phyloP scores from a whole-genome alignment of 2,888 invertebrate genomes.

The Acleris holmiana region DNA sequence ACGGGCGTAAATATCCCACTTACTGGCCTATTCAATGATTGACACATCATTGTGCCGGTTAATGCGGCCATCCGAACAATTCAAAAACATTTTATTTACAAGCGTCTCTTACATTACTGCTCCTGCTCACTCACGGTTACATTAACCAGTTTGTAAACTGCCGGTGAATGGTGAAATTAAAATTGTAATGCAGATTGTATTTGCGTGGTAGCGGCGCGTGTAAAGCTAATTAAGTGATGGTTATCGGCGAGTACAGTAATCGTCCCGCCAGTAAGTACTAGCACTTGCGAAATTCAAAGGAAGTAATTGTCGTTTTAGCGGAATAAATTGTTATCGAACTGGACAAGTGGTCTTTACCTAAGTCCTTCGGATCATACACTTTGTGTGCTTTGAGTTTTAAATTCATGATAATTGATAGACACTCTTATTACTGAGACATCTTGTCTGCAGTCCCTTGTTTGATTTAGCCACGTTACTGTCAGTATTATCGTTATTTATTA shows the following conservation, averaged over 20 bases:
- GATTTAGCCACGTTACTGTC: too few relatives aligned
- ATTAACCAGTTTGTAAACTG: constrained; percentile 43
- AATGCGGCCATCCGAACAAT: constrained; percentile 39
- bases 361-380: neutral
- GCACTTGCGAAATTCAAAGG: constrained; percentile 27
- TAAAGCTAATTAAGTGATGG: constrained; percentile 58
- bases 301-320: constrained; percentile 27
- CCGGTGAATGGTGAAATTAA: constrained; percentile 43
- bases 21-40: constrained; percentile 44
- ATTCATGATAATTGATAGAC: neutral
- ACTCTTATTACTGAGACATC: too few relatives aligned
- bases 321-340: constrained; percentile 12
- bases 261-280: constrained; percentile 13
- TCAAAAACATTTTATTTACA: constrained; percentile 25
- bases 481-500: too few relatives aligned
- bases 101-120: constrained; percentile 45
- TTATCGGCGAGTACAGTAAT: constrained; percentile 42
- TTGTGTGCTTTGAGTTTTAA: neutral
- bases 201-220: constrained; percentile 43
- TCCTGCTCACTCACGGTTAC: constrained; percentile 44
- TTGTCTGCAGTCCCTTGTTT: too few relatives aligned
- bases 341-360: constrained; percentile 14
- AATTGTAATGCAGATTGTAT: constrained; percentile 23
- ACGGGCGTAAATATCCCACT: constrained; percentile 60
- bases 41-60: constrained; percentile 42